Conservation (phyloP, 1,140 invertebrate genomes). For the Procambarus clarkii region DNA sequence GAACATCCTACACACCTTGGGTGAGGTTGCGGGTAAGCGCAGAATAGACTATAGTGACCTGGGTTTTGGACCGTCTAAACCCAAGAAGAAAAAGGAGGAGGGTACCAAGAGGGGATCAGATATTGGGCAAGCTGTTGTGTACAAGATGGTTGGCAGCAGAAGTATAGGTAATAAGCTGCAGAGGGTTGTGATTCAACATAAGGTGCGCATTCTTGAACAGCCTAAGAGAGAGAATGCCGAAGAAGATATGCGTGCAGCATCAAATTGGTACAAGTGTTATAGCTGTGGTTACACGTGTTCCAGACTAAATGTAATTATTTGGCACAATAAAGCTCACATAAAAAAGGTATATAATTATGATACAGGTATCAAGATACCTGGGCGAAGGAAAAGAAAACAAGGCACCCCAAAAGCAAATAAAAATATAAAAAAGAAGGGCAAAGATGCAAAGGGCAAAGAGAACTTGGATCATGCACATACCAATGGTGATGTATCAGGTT, state of each 20-base stretch:
- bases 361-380: slow-evolving; percentile 69
- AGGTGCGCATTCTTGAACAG: slow-evolving; percentile 70
- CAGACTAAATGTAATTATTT: slow-evolving; percentile 69
- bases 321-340: slow-evolving; percentile 72
- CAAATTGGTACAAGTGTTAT: slow-evolving; percentile 68
- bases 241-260: slow-evolving; percentile 55
- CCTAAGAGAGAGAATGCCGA: slow-evolving; percentile 55
- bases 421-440: slow-evolving; percentile 52
- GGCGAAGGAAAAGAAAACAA: slow-evolving; percentile 49
- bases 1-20: slow-evolving; percentile 65
- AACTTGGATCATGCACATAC: slow-evolving; percentile 67
- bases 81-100: slow-evolving; percentile 69
- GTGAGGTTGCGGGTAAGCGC: slow-evolving; percentile 68
- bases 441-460: slow-evolving; percentile 34
- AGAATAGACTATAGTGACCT: slow-evolving; percentile 72
- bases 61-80: slow-evolving; percentile 70
- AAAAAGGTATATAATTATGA: slow-evolving; percentile 71
- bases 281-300: slow-evolving; percentile 69
- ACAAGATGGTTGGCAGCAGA: slow-evolving; percentile 62
- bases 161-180: slow-evolving; percentile 17
- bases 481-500: slow-evolving; percentile 61
- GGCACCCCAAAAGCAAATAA: slow-evolving; percentile 31
- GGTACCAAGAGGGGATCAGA: slow-evolving; percentile 46
- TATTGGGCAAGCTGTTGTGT: slow-evolving; percentile 70
- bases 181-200: slow-evolving; percentile 63